phyloP scores from a whole-genome alignment of 2,113 vertebrate species.

The Tursiops truncatus region DNA sequence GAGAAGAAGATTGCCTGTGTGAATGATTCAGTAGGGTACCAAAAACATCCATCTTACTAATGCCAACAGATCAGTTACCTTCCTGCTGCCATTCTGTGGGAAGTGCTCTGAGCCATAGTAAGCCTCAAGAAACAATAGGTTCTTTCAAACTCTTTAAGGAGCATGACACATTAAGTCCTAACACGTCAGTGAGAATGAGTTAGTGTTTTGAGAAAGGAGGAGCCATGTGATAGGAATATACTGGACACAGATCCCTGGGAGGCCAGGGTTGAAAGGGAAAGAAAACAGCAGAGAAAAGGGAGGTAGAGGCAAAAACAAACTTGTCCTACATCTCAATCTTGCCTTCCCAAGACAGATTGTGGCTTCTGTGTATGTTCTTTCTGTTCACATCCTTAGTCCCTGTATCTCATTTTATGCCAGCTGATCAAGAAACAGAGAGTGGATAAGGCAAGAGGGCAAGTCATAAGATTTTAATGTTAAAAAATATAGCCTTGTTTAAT shows the following conservation, averaged over 20 bases:
- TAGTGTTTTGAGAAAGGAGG: neutral
- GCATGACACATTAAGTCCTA: neutral
- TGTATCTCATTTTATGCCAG: neutral
- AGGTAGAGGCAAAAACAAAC: neutral
- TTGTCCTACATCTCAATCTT: neutral
- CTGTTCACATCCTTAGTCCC: neutral
- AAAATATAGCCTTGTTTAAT: neutral
- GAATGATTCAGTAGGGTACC: neutral
- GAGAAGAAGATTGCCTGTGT: neutral
- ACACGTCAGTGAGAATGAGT: neutral
- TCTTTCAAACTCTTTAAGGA: constrained; percentile 18
- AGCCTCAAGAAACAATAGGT: neutral
- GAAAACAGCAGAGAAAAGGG: neutral
- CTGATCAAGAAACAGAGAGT: neutral
- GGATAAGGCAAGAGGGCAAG: neutral
- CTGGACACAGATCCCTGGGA: neutral
- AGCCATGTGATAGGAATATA: neutral
- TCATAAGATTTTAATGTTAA: neutral
- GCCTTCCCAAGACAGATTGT: neutral
- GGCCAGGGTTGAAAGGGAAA: neutral
- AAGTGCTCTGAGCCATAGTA: neutral
- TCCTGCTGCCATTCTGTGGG: neutral
- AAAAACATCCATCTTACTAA: constrained; percentile 27
- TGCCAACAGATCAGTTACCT: neutral
- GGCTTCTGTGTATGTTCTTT: neutral